A percentile compares a stretch with the other conserved stretches of the same genome.
Conservation (phyloP, 2,113 vertebrate species). For the Mola mola region DNA sequence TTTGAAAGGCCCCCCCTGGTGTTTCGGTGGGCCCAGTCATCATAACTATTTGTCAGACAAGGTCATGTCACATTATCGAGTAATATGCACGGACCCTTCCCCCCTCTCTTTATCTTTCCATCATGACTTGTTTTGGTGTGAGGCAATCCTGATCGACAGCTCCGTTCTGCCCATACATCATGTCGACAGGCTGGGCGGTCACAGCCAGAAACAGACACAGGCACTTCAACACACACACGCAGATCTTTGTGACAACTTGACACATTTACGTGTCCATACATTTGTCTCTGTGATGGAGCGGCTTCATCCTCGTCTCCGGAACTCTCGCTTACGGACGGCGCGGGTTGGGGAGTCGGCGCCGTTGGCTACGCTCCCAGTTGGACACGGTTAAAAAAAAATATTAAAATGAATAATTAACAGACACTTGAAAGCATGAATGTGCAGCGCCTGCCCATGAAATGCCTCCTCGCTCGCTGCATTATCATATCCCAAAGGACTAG, state of each 20-base stretch:
- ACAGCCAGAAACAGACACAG: too few relatives aligned
- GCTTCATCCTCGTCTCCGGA: too few relatives aligned
- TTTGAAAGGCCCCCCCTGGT: constrained; percentile 43
- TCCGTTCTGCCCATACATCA: constrained; percentile 29
- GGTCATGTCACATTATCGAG: constrained; percentile 54
- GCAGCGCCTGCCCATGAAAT: constrained; percentile 45
- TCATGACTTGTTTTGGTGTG: constrained; percentile 34
- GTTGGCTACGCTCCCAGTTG: constrained; percentile 54
- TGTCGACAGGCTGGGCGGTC: constrained; percentile 16
- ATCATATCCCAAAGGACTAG: constrained; percentile 75
- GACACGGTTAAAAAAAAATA: constrained; percentile 45
- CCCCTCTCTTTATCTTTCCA: constrained; percentile 40
- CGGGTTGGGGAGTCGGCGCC: too few relatives aligned
- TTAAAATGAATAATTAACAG: constrained; percentile 73
- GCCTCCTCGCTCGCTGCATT: constrained; percentile 61
- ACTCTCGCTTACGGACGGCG: too few relatives aligned
- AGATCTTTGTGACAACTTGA: too few relatives aligned
- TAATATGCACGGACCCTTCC: constrained; percentile 27
- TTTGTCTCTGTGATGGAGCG: constrained; percentile 17
- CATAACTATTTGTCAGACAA: constrained; percentile 68
- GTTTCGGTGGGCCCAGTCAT: constrained; percentile 58
- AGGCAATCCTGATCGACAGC: constrained; percentile 53
- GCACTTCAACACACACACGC: neutral
- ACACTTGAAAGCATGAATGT: constrained; percentile 70
- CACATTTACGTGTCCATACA: neutral